Base-by-base conservation (phyloP, 1,140 invertebrate species). In the Grapholita molesta region DNA sequence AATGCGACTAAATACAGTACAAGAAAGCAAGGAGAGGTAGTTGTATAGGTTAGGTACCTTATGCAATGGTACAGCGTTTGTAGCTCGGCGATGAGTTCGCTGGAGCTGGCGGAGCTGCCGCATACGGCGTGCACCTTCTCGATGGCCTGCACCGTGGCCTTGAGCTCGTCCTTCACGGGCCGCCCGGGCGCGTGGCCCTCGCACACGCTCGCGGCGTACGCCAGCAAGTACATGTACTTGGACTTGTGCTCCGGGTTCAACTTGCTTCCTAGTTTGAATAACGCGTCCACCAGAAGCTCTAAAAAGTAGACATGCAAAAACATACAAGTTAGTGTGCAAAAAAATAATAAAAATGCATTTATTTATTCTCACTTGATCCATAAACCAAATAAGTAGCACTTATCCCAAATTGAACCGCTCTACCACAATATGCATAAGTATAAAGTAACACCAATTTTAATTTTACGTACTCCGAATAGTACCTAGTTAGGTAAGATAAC, bases 191-290 rank as follows among this genome's bases (percentile, higher is more conserved):
- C 94, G 0, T 71, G 73, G 0, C 83, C 80, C 88, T 99, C 98
- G 78, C 95, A 96, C 0, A 99, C 98, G 87, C 97, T 98, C 1
- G 98, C 95, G 7, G 98, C 97, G 93, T 99, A 99, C 2, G 98
- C 98, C 67, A 99, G 89, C 38, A 99, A 91, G 91, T 97, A 98
- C 80, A 99, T 97, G 83, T 99, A 99, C 88, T 99, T 99, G 2
- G 97, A 95, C 92, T 99, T 99, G 84, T 99, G 98, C 82, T 99
- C 99, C 0, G 96, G 97, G 91, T 99, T 99, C 48, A 99, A 92
- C 92, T 99, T 99, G 2, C 96, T 95, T 11, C 97, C 96, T 18
- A 97, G 96, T 84, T 98, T 98, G 83, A 99, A 99, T 11, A 99
- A 88, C 0, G 97, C 94, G 91, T 99, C 98, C 24, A 99, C 96